Base-by-base conservation (phyloP, 1,140 invertebrate genomes). In the Pogonomyrmex californicus region DNA sequence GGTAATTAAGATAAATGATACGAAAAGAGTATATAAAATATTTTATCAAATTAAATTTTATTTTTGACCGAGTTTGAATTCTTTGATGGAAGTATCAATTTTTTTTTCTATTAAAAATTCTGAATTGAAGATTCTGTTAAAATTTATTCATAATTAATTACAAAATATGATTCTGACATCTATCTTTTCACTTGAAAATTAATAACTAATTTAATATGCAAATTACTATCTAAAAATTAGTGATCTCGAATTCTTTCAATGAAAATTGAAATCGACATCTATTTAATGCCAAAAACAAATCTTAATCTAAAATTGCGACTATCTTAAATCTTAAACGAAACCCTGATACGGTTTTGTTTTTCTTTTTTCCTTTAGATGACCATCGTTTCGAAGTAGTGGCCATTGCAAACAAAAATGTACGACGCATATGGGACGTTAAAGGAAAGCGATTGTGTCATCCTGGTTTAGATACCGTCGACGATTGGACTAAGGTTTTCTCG, bases 381-480 rank as follows among this genome's bases (percentile, higher is more conserved):
- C 96, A 96, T 88, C 96, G 97, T 92, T 96, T 97, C 79, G 96
- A 97, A 91, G 95, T 98, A 73, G 97, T 98, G 0, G 97, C 97
- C 0, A 93, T 98, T 7, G 96, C 98, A 0, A 96, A 96, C 49
- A 96, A 97, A 41, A 92, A 94, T 58, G 96, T 97, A 14, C 93
- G 93, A n/a, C 95, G 93, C 30, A 91, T 96, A 71, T 95, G 96
- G 54, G 96, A 98, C 91, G 92, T 98, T 5, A 95, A 94, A 71
- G 97, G 96, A 30, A 97, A 96, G 68, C 96, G 95, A 56, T 96
- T 98, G 9, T 98, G 98, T 91, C 98, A 98, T 94, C 97, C 97
- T 1, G 97, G 97, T 36, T 96, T 97, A 82, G 96, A 96, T 0
- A 95, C 96, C 62, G 95, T 96, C 4, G 95, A 96, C 41, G 97